Evolutionary conservation across 2,797 vertebrate genomes (phyloP).

Genomic region (Leuciscus waleckii): DNA sequence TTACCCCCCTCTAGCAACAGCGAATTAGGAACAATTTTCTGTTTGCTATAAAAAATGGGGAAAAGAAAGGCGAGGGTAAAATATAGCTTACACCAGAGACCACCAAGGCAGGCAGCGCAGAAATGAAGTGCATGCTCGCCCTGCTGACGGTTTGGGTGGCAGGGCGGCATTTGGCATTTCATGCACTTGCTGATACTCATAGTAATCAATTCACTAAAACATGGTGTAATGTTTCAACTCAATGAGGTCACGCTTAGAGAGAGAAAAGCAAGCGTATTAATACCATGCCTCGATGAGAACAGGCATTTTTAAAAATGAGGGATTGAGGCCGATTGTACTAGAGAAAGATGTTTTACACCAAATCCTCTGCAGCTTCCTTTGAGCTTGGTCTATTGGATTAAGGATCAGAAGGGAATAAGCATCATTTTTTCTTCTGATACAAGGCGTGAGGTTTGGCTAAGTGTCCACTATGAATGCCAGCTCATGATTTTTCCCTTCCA

Average conservation of each 20-base stretch:
- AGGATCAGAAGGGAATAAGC: conserved; percentile 70
- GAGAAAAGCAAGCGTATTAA: conserved; percentile 53
- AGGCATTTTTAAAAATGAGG: conserved; percentile 46
- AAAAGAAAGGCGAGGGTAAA: conserved; percentile 78
- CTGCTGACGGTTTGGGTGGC: conserved; percentile 80
- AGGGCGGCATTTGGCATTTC: conserved; percentile 77
- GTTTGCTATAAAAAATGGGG: conserved; percentile 81
- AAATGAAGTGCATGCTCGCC: conserved; percentile 70
- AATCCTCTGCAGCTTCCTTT: conserved; percentile 58
- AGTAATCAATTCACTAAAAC: conserved; percentile 76
- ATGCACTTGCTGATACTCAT: conserved; percentile 70
- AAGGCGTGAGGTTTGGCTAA: conserved; percentile 79
- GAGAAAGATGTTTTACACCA: conserved; percentile 50
- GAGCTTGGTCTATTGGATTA: conserved; percentile 75
- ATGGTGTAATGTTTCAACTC: conserved; percentile 37
- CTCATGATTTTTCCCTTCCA: conserved; percentile 80
- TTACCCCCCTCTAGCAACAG: conserved; percentile 86
- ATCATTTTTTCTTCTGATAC: conserved; percentile 60
- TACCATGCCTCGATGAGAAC: conserved; percentile 53
- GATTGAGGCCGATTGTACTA: conserved; percentile 48
- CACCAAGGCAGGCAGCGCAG: conserved; percentile 80
- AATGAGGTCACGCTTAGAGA: conserved; percentile 25
- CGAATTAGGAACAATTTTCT: conserved; percentile 88
- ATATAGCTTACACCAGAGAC: conserved; percentile 83
- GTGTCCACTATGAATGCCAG: conserved; percentile 74